Base-by-base conservation (phyloP, 1,140 invertebrate genomes). In the Phenacoccus solenopsis region DNA sequence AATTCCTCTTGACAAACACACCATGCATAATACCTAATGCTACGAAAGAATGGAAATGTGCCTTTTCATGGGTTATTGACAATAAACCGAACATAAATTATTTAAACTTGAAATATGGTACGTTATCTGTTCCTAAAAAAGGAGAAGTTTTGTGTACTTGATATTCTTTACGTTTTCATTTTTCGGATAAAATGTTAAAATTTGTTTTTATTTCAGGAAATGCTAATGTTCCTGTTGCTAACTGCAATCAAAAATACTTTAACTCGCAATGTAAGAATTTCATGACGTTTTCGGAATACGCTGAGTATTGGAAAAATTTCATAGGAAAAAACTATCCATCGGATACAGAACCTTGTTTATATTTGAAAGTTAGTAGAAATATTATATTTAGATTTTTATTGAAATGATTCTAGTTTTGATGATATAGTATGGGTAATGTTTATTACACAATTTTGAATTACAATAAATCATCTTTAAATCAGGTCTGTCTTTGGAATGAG, bases 191-290 rank as follows among this genome's bases (percentile, higher is more conserved):
- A 38, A 10, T n/a, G 9, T 9, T 38, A 38, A 9, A 38, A 38
- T 71, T 5, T 67, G 69, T 72, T 28, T 73, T 25, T 70, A 64
- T 72, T 75, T 25, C 64, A 87, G 86, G 84, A 70, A 72, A 78
- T 71, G 77, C 76, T 61, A 69, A 76, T 70, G 90, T 90, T 67
- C 90, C 90, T 69, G 85, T 94, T 20, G 88, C 90, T 68, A 82
- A 94, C 78, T 96, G 92, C 77, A 82, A 86, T 70, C 80, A 82
- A 74, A 83, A 86, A 71, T 84, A 87, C 75, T 90, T 83, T 75
- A 88, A 90, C 79, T 82, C 87, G 24, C 90, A 94, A 75, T 80
- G 80, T 59, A 91, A 89, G 79, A 75, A 80, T 74, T 79, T 82
- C 61, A 87, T 88, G 81, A 80, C 78, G 59, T 84, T 95, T 70